Evolutionary conservation across 1,140 invertebrate genomes (phyloP).

Genomic region (Camponotus floridanus): DNA sequence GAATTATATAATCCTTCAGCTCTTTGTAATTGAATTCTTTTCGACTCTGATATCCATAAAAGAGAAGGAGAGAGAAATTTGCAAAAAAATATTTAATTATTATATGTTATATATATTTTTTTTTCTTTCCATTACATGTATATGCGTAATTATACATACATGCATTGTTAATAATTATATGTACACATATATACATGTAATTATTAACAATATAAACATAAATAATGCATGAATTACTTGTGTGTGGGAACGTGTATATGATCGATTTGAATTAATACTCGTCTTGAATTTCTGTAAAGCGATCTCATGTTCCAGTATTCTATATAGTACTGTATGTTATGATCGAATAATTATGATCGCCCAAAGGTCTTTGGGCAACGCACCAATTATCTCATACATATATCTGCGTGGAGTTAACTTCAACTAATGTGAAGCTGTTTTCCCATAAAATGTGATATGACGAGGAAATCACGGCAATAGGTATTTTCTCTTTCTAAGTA

Average conservation of each 20-base stretch:
- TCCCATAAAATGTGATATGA: conserved; percentile 15
- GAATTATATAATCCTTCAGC: neutral
- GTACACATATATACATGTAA: too few species aligned
- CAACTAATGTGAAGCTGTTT: conserved; percentile 6
- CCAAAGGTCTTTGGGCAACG: neutral
- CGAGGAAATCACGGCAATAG: conserved; percentile 24
- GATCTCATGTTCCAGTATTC: neutral
- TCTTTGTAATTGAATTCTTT: neutral
- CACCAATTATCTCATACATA: neutral
- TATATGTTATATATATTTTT: neutral
- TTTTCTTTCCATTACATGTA: too few species aligned
- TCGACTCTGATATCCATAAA: neutral
- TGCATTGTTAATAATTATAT: too few species aligned
- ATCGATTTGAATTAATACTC: conserved; percentile 1
- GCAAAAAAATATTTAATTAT: neutral
- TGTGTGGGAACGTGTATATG: neutral
- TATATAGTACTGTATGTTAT: neutral
- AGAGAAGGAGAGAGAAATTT: too few species aligned
- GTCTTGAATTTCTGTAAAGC: conserved; percentile 11
- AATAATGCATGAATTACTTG: neutral
- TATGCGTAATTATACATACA: too few species aligned
- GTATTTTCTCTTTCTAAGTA: conserved; percentile 6
- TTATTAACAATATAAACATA: neutral
- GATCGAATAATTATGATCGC: neutral
- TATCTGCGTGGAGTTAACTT: conserved; percentile 1